A percentile compares a stretch with the other conserved stretches of the same genome.
Evolutionary conservation across 2,797 vertebrate species (phyloP).

Genomic region (Microhierax caerulescens): DNA sequence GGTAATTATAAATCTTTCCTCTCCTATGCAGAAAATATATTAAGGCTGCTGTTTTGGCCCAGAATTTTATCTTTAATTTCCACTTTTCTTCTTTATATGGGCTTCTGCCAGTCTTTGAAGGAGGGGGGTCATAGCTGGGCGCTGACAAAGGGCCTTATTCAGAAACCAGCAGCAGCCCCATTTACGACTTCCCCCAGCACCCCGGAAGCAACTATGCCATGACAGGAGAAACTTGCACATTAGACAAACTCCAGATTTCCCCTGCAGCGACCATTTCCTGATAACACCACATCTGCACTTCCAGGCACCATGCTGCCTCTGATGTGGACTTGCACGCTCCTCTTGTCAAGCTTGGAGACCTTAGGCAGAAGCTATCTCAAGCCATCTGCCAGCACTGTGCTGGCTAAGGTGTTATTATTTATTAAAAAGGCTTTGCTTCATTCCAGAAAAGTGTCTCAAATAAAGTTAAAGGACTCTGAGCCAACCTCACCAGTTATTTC

Average conservation of each 20-base stretch:
- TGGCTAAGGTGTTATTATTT: neutral
- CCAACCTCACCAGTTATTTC: neutral
- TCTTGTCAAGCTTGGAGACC: neutral
- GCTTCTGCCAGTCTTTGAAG: neutral
- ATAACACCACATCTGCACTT: neutral
- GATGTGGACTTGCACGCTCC: neutral
- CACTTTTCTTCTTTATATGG: neutral
- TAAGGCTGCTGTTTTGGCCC: neutral
- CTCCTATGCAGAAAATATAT: neutral
- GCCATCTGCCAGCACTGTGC: neutral
- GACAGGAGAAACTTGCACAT: neutral
- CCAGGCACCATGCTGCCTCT: neutral
- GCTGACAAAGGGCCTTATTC: constrained; percentile 47
- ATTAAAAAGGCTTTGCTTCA: neutral
- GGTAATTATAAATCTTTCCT: neutral
- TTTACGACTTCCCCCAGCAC: neutral
- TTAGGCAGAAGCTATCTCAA: neutral
- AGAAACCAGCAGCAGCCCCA: neutral
- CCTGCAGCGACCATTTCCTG: neutral
- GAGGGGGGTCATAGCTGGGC: neutral
- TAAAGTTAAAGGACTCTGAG: neutral
- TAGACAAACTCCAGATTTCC: constrained; percentile 37
- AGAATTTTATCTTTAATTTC: constrained; percentile 15
- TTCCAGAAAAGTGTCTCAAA: neutral
- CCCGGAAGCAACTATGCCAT: neutral